Base-by-base conservation (phyloP, 2,113 vertebrate species). In the Centropristis striata region DNA sequence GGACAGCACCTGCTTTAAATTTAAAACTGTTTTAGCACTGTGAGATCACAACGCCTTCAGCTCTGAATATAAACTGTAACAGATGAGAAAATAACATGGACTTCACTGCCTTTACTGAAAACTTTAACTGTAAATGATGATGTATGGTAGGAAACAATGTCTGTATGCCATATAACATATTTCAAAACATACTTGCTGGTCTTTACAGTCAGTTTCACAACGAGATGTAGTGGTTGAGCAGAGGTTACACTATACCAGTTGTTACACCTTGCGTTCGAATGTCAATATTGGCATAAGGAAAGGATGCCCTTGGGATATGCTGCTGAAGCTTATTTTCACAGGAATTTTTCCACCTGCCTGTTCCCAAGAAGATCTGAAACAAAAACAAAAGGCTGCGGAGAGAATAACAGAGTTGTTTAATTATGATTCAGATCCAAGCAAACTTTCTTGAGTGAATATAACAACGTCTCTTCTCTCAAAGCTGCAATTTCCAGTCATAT, bases 251-350 rank as follows among this genome's bases (percentile, higher is more conserved):
- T 39, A 3, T 5, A 67, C 12, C 41, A 21, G 50, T 44, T 63
- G 28, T 66, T 63, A 59, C 3, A 50, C 25, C 46, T n/a, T 46
- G 28, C 5, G 0, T 61, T 66, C 10, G 6, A 16, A 2, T 63
- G 80, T 53, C 57, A 89, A 82, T 80, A 78, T 86, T 85, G 58
- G 16, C 21, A 23, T 25, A 82, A 44, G 82, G 46, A 81, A 50
- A 73, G 5, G 2, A 67, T 51, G 41, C 63, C 78, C 63, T 37
- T 10, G 55, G 70, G 71, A 15, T 67, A 58, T 23, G 1, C 41
- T 75, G 28, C 55, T 70, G 25, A n/a, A 53, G 39, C 32, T 79
- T 39, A 25, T 69, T 78, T 36, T 78, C 66, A 63, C 3, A 0
- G 16, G 8, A 0, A 53, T 71, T 15, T 23, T 49, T 44, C 39